phyloP scores from a whole-genome alignment of 2,113 vertebrate species.

The Australoheros scitulus region DNA sequence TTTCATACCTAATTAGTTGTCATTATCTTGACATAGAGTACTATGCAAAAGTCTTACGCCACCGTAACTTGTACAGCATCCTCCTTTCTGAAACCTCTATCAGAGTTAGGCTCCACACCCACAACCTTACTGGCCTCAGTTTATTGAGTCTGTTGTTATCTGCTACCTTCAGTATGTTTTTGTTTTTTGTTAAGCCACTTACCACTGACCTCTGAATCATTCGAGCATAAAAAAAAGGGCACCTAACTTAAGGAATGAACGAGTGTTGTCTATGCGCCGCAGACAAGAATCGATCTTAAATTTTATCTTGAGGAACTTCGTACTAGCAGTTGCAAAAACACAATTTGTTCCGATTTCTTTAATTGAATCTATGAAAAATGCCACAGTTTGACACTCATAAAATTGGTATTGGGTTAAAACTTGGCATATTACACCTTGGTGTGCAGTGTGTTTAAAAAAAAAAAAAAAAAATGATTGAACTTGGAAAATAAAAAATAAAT shows the following conservation, averaged over 20 bases:
- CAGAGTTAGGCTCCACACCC: not conserved
- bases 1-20: not conserved
- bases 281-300: not conserved
- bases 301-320: not conserved
- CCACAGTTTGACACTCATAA: not conserved
- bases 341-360: not conserved
- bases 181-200: not conserved
- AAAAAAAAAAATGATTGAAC: too few species aligned
- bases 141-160: not conserved
- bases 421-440: not conserved
- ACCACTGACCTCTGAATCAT: constrained; percentile 4
- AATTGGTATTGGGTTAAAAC: not conserved
- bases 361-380: not conserved
- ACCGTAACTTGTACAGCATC: not conserved
- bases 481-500: too few species aligned
- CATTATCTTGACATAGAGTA: not conserved
- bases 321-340: too few species aligned
- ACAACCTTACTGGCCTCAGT: not conserved
- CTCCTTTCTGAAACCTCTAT: not conserved
- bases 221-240: not conserved
- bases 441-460: not conserved
- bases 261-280: not conserved
- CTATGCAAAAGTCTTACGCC: not conserved
- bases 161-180: not conserved
- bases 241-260: not conserved